Percentiles rank a stretch among this genome's conserved stretches.
These are phyloP conservation scores for Macropodus opercularis DNA, from an alignment of 2,797 vertebrate genomes.

Conservation along the genomic window DNA sequence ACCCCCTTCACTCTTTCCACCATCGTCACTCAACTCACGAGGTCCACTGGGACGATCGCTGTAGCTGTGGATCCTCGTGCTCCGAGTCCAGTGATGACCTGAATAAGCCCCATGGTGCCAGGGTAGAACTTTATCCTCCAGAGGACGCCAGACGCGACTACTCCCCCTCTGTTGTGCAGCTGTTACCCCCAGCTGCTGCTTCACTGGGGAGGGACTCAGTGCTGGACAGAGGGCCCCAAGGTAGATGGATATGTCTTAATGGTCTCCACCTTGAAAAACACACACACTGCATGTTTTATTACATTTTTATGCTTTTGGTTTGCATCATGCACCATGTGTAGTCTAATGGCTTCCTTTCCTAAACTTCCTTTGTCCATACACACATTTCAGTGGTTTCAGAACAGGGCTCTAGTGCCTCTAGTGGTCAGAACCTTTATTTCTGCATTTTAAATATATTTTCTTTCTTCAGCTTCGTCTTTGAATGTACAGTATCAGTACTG, in stretches of 20 bases:
- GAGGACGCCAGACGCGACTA: constrained; percentile 74
- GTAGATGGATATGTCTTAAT: constrained; percentile 44
- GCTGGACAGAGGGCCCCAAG: constrained; percentile 63
- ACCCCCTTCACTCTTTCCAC: constrained; percentile 78
- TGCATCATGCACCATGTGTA: background rate
- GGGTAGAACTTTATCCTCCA: constrained; percentile 62
- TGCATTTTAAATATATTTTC: constrained; percentile 3
- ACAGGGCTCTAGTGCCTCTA: background rate
- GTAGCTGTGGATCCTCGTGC: constrained; percentile 82
- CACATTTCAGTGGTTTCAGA: background rate
- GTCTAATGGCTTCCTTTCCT: no score
- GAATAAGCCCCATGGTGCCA: constrained; percentile 62
- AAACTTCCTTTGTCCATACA: background rate
- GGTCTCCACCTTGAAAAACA: background rate
- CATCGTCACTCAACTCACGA: constrained; percentile 68
- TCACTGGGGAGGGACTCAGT: constrained; percentile 59
- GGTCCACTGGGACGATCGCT: constrained; percentile 78
- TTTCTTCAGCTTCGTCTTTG: constrained; percentile 68
- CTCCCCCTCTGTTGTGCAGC: constrained; percentile 74
- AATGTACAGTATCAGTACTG: constrained; percentile 83
- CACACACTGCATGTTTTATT: background rate
- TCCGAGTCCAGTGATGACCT: constrained; percentile 84
- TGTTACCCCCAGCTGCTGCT: constrained; percentile 59
- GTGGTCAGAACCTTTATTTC: background rate
- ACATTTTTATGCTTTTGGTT: background rate